phyloP scores from a whole-genome alignment of 1,140 invertebrate species.

The Drosophila tropicalis region DNA sequence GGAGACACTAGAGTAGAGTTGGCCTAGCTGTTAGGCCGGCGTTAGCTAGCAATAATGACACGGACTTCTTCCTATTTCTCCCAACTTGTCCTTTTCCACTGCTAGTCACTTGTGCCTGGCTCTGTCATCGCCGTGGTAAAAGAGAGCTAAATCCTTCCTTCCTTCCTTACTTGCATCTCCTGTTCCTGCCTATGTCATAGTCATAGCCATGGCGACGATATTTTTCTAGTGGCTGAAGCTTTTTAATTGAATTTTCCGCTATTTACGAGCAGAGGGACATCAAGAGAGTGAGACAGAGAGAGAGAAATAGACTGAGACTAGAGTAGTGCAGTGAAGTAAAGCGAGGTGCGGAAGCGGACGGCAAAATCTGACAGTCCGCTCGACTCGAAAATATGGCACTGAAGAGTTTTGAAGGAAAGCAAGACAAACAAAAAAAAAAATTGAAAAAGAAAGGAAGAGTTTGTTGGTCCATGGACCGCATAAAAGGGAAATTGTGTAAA shows the following conservation, averaged over 20 bases:
- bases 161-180: constrained; percentile 20
- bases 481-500: constrained; percentile 62
- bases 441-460: constrained; percentile 48
- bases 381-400: constrained; percentile 52
- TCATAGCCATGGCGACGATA: constrained; percentile 77
- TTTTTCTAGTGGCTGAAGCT: constrained; percentile 81
- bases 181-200: constrained; percentile 69
- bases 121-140: constrained; percentile 35
- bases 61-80: neutral
- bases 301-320: constrained; percentile 6
- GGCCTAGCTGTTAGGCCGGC: constrained; percentile 53
- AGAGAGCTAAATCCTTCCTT: constrained; percentile 20
- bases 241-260: constrained; percentile 80
- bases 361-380: constrained; percentile 31
- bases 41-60: constrained; percentile 63
- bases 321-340: neutral
- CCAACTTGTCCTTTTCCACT: neutral
- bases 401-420: constrained; percentile 30
- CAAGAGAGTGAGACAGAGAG: constrained; percentile 9
- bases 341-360: neutral
- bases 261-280: constrained; percentile 59
- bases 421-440: neutral
- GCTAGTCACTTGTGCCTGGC: constrained; percentile 31
- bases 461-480: constrained; percentile 32
- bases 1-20: neutral